Evolutionary conservation across 2,797 vertebrate species (phyloP).

Genomic region (Centroberyx gerrardi): DNA sequence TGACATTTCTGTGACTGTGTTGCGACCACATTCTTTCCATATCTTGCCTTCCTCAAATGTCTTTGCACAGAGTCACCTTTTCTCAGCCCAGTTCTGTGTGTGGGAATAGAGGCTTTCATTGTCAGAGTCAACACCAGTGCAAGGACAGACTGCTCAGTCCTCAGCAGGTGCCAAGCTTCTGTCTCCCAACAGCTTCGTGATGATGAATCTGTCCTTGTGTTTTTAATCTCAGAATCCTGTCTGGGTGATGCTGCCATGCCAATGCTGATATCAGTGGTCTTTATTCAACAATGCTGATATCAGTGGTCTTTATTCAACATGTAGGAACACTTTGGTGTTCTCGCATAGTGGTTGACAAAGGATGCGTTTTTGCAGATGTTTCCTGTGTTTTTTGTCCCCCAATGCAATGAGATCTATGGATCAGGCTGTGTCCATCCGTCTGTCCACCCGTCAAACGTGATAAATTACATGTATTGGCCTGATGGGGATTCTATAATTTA

Average conservation of each 20-base stretch:
- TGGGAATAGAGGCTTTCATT: background rate
- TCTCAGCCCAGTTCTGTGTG: constrained; percentile 7
- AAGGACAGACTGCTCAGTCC: constrained; percentile 5
- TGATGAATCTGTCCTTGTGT: background rate
- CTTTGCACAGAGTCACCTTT: constrained; percentile 17
- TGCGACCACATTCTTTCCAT: constrained; percentile 43
- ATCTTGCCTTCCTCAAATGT: constrained; percentile 14
- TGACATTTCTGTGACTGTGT: background rate
- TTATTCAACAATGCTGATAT: background rate
- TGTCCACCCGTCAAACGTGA: too few species aligned
- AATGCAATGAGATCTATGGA: too few species aligned
- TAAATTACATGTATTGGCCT: too few species aligned
- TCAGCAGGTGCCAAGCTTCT: background rate
- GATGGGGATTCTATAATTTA: too few species aligned
- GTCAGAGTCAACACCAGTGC: background rate
- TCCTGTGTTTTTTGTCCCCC: background rate
- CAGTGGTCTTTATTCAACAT: background rate
- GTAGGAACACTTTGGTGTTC: background rate
- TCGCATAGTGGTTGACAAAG: background rate
- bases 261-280: background rate
- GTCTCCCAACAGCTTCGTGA: constrained; percentile 11
- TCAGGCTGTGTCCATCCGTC: too few species aligned
- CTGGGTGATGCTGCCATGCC: background rate
- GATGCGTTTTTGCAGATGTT: background rate
- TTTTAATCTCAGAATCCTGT: constrained; percentile 1